A percentile compares a stretch with the other conserved stretches of the same genome.
Evolutionary conservation across 2,113 vertebrate genomes (phyloP).

Genomic region (Antechinus flavipes): DNA sequence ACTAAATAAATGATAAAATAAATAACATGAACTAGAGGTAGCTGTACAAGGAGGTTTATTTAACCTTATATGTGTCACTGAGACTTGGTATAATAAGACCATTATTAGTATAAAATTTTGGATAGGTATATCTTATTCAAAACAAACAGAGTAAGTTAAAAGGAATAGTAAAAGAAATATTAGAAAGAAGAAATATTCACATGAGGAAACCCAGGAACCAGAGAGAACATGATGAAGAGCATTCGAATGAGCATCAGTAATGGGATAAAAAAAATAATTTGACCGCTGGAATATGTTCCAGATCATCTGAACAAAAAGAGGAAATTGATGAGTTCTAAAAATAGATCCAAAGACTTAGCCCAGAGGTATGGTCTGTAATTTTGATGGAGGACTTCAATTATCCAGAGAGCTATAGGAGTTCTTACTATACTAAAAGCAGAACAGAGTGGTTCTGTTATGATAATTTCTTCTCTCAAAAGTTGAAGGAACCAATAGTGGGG

Average conservation of each 20-base stretch:
- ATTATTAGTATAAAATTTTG: background rate
- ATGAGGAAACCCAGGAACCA: background rate
- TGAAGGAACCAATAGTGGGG: background rate
- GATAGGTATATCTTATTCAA: background rate
- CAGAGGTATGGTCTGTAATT: background rate
- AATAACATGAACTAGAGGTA: background rate
- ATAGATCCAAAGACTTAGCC: background rate
- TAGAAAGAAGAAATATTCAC: background rate
- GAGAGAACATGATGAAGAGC: background rate
- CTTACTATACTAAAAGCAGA: background rate
- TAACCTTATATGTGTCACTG: background rate
- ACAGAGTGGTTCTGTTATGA: background rate
- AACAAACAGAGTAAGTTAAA: background rate
- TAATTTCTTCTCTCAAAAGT: background rate
- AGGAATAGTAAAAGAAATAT: background rate
- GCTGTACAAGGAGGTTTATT: background rate
- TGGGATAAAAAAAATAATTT: background rate
- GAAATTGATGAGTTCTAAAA: background rate
- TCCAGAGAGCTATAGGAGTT: background rate
- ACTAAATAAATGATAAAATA: background rate
- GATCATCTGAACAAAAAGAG: background rate
- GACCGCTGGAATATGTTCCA: background rate
- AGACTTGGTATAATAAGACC: background rate
- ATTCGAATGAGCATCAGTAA: background rate
- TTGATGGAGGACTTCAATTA: background rate